phyloP scores from a whole-genome alignment of 2,113 vertebrate genomes.

The Monopterus albus region DNA sequence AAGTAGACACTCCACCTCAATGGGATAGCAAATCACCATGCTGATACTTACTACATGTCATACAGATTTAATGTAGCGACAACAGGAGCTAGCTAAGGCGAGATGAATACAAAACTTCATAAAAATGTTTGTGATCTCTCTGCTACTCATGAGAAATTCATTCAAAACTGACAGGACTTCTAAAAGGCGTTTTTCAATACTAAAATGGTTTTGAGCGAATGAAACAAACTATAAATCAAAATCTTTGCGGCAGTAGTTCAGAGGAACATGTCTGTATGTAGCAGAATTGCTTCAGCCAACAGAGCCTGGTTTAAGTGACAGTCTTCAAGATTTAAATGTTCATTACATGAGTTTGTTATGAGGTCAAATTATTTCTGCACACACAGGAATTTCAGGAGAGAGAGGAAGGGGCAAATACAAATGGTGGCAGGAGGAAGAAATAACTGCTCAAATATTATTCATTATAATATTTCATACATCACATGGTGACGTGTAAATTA shows the following conservation, averaged over 20 bases:
- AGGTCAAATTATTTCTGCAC: conserved; percentile 48
- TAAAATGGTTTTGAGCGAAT: not conserved
- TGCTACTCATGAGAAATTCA: conserved; percentile 41
- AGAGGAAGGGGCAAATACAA: conserved; percentile 42
- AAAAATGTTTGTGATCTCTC: conserved; percentile 43
- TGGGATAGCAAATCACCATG: conserved; percentile 55
- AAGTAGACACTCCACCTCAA: conserved; percentile 61
- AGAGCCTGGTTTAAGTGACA: conserved; percentile 54
- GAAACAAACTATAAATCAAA: conserved; percentile 44
- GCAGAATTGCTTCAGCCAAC: conserved; percentile 33
- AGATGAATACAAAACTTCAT: conserved; percentile 42
- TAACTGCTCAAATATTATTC: conserved; percentile 74
- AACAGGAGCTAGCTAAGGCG: conserved; percentile 45
- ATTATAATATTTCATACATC: conserved; percentile 82
- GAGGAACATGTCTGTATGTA: not conserved
- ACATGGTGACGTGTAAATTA: conserved; percentile 74
- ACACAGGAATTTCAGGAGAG: conserved; percentile 31
- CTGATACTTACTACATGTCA: conserved; percentile 59
- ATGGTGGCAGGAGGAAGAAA: conserved; percentile 48
- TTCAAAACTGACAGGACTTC: conserved; percentile 46
- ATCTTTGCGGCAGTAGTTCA: conserved; percentile 9
- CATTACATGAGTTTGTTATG: conserved; percentile 28
- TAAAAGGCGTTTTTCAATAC: conserved; percentile 17
- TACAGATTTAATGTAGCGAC: conserved; percentile 54
- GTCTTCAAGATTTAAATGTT: conserved; percentile 34